Conservation (phyloP, 2,797 vertebrate species). For the Cottoperca gobio region DNA sequence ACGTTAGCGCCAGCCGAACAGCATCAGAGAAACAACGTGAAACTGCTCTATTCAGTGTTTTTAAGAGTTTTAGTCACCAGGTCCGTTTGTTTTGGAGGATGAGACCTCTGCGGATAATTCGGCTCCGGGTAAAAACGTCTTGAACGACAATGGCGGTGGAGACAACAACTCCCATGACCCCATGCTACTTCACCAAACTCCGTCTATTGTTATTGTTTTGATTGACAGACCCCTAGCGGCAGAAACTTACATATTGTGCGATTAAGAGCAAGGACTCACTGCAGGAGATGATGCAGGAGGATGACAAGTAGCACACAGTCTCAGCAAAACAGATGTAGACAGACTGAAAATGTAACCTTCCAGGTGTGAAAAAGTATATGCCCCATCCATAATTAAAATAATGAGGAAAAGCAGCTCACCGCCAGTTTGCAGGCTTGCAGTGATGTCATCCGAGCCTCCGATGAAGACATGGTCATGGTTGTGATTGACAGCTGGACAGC, state of each 20-base stretch:
- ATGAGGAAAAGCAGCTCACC: constrained; percentile 25
- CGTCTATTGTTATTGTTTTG: too few relatives aligned
- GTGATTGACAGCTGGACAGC: constrained; percentile 18
- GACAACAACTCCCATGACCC: too few relatives aligned
- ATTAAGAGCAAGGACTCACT: background rate
- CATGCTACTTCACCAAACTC: too few relatives aligned
- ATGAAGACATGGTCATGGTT: background rate
- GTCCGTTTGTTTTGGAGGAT: too few relatives aligned
- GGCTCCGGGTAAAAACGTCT: too few relatives aligned
- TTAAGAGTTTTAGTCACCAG: too few relatives aligned
- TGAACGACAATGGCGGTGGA: too few relatives aligned
- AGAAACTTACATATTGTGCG: background rate
- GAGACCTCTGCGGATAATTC: too few relatives aligned
- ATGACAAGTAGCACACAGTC: background rate
- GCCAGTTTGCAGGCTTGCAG: background rate
- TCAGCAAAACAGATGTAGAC: background rate
- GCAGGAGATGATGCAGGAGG: background rate
- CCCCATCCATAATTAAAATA: background rate
- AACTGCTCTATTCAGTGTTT: too few relatives aligned
- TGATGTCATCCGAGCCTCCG: background rate
- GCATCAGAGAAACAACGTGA: too few relatives aligned
- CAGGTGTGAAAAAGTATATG: background rate
- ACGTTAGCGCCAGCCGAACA: too few relatives aligned
- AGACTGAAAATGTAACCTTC: background rate
- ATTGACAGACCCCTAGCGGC: too few relatives aligned